Evolutionary conservation across 2,113 vertebrate species (phyloP), one percentile per base, ranked within the genome.

Genomic region (Fregata magnificens): DNA sequence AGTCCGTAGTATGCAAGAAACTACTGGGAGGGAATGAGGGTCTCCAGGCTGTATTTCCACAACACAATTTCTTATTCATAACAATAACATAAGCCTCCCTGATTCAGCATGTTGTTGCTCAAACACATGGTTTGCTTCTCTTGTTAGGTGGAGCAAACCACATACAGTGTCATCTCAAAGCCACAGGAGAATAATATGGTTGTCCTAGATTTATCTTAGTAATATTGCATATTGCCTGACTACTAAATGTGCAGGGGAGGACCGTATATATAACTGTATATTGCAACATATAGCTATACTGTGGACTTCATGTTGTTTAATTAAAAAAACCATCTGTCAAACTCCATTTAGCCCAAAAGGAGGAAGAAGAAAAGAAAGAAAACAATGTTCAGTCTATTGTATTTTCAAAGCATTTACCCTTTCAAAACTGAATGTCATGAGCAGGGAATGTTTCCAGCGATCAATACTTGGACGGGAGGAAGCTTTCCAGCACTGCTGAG

Each of bases 401-500:
- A 70, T 95, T 97, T 94, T 90, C 84, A 94, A 95, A 95, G 79
- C 50, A 59, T 95, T 86, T 93, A 82, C 44, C 93, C 73, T 91
- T 96, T 94, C 85, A 89, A 83, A 94, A 88, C 53, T 93, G 87
- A 94, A 96, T 96, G 91, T 93, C 82, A 82, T 52, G 70, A 89
- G 56, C 77, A 95, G 84, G 63, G 85, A 96, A 86, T 52, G 31
- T 94, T 93, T 96, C 96, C 94, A 97, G 58, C 0, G 6, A 94
- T 96, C 89, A 96, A 81, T 89, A 95, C 61, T 91, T 91, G 92
- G 74, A 86, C 0, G 12, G 40, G 69, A 93, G 78, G 92, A 93
- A 96, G 70, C 13, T 93, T 97, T 96, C 87, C 93, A 94, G 70
- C 86, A 66, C 67, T 93, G 77, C 81, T 91, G 90, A 97, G 82